Evolutionary conservation across 1,140 invertebrate genomes (phyloP), one percentile per base, ranked within the genome.

Genomic region (Trichoplusia ni): DNA sequence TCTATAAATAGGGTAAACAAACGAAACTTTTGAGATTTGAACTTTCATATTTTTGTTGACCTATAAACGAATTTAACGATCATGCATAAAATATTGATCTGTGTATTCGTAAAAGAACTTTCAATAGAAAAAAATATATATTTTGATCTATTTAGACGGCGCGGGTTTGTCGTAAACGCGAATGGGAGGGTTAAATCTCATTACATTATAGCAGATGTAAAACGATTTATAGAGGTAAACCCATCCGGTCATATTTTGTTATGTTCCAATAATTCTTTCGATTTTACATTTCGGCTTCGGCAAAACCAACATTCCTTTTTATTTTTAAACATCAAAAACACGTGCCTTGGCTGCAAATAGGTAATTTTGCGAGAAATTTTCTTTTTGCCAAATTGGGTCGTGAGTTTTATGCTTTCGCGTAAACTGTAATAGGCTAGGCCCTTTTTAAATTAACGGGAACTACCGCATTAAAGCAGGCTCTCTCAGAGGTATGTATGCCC

Each of bases 141-240:
- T 77, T 75, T 81, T 80, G 79, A 82, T 81, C 67, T 82, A 81
- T 82, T 70, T 72, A 60, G 64, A 75, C 64, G 81, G 66, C 68
- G 62, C 65, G 77, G 73, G 75, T 71, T 69, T 73, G 79, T 84
- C 85, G 81, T 88, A 86, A 88, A 85, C 60, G 73, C 70, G 78
- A 82, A 82, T 79, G 70, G 67, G 77, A 75, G 82, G 83, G 83
- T 82, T 86, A 86, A 84, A 88, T 85, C 81, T 86, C 77, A 85
- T 86, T 88, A 88, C 80, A 86, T 86, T 88, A 86, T 86, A 69
- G 81, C 71, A 79, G 77, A 85, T 84, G 77, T 84, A 79, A 81
- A 84, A 60, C 76, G 80, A 82, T 87, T 87, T 87, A 84, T 87
- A 61, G 75, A 78, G 82, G 84, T 82, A 65, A 49, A 60, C 64